Evolutionary conservation across 1,140 invertebrate genomes (phyloP), one percentile per base, ranked within the genome.

Genomic region (Geopemphigus sp.): DNA sequence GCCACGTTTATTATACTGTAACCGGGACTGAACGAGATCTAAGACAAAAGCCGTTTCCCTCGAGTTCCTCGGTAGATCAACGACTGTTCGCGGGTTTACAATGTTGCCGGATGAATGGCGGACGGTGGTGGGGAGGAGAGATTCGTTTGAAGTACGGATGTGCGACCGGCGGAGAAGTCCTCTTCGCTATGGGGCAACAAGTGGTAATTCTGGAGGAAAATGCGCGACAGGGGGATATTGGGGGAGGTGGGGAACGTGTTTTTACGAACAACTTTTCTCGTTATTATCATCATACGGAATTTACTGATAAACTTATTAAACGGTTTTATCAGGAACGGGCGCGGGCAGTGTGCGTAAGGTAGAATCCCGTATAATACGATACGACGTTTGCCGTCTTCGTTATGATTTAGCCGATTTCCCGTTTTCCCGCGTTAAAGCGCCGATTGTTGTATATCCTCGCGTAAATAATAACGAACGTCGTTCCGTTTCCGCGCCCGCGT

Each of bases 1-100:
- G 19, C 1, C n/a, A n/a, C n/a, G 64, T 22, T 68, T 57, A 57
- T 24, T 57, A 39, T 4, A 29, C 26, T 19, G 17, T n/a, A 32
- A 63, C 26, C 47, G 47, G 47, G 29, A 5, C 29, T 32, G 59
- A 5, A 61, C 15, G 26, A 61, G 26, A 61, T 61, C 26, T 32
- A 22, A 66, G 63, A 66, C 63, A 66, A 66, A 66, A 39, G 63
- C 63, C 26, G n/a, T 64, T 10, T 64, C 29, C 26, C 19, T 22
- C 39, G 19, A 11, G 0, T 26, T 47, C 14, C 14, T 6, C 12
- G 14, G 47, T 50, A 47, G 22, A 68, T 39, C 29, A 1, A 29
- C 17, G 26, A 63, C 59, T 26, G 15, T 11, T 17, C 29, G 10
- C 10, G 3, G 10, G 61, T 15, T 15, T 11, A 24, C n/a, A n/a